A percentile compares a stretch with the other conserved stretches of the same genome.
phyloP scores from a whole-genome alignment of 2,797 vertebrate species.

The Esox masquinongy region DNA sequence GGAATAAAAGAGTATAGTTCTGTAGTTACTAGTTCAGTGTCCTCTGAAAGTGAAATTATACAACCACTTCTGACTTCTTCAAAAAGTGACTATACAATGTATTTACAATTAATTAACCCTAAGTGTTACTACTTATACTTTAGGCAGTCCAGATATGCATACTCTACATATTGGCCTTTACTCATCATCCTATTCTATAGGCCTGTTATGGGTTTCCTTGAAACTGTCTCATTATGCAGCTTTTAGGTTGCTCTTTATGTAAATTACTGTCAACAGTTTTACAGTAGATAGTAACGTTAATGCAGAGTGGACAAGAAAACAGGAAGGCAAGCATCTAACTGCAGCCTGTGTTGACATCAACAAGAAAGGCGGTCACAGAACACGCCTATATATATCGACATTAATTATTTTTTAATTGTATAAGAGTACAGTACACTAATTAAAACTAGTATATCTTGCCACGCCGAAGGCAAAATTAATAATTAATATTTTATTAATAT shows the following conservation, averaged over 20 bases:
- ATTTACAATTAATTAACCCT: neutral
- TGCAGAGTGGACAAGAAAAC: slow-evolving; percentile 70
- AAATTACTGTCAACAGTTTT: slow-evolving; percentile 84
- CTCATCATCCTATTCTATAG: slow-evolving; percentile 52
- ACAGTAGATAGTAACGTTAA: slow-evolving; percentile 34
- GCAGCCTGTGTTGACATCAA: slow-evolving; percentile 89
- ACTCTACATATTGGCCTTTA: slow-evolving; percentile 11
- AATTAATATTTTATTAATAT: slow-evolving; percentile 99
- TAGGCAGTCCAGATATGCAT: neutral
- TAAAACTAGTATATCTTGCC: slow-evolving; percentile 99
- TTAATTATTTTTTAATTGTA: slow-evolving; percentile 99
- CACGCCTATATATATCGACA: slow-evolving; percentile 92
- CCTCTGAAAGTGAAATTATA: no score
- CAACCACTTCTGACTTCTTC: neutral
- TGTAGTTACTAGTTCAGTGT: no score
- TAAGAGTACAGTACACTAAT: slow-evolving; percentile 99
- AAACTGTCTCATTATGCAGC: slow-evolving; percentile 74
- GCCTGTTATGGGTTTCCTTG: slow-evolving; percentile 40
- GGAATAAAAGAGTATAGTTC: no score
- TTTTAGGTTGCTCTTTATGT: slow-evolving; percentile 82
- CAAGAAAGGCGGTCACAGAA: slow-evolving; percentile 91
- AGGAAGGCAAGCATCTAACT: slow-evolving; percentile 75
- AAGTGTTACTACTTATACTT: neutral
- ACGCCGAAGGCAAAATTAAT: slow-evolving; percentile 99
- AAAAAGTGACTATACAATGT: neutral